These are phyloP conservation scores for Mystacornis crossleyi DNA, from an alignment of 2,113 vertebrate species.

Conservation along the genomic window DNA sequence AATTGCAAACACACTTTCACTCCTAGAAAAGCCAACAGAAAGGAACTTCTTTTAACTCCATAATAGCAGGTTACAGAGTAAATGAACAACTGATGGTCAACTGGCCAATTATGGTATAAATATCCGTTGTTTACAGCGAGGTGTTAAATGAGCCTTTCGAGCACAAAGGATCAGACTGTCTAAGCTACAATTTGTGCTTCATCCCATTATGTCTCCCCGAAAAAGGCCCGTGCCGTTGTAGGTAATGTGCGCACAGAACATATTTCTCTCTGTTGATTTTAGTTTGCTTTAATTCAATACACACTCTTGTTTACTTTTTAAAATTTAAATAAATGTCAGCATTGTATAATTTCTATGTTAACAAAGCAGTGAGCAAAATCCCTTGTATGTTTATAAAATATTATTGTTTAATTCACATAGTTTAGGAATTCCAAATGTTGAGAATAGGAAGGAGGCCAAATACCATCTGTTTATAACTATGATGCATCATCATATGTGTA, in stretches of 20 bases:
- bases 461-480: conserved; percentile 89
- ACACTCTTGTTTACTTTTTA: conserved; percentile 86
- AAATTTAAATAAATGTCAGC: conserved; percentile 91
- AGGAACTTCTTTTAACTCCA: conserved; percentile 79
- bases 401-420: conserved; percentile 90
- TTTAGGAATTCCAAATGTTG: conserved; percentile 91
- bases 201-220: conserved; percentile 70
- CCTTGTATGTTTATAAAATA: conserved; percentile 91
- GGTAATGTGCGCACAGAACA: conserved; percentile 67
- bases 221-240: conserved; percentile 69
- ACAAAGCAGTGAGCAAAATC: conserved; percentile 89
- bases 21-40: conserved; percentile 65
- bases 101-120: conserved; percentile 80
- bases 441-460: conserved; percentile 89
- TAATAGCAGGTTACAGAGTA: conserved; percentile 74
- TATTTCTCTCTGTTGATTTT: conserved; percentile 82
- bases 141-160: conserved; percentile 76
- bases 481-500: conserved; percentile 86
- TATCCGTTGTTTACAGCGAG: conserved; percentile 77
- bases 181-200: conserved; percentile 79
- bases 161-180: conserved; percentile 73
- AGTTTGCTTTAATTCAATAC: conserved; percentile 86
- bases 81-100: conserved; percentile 75
- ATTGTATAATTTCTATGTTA: conserved; percentile 90
- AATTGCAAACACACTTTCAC: conserved; percentile 74